phyloP scores from a whole-genome alignment of 2,113 vertebrate genomes.

The Alligator mississippiensis region DNA sequence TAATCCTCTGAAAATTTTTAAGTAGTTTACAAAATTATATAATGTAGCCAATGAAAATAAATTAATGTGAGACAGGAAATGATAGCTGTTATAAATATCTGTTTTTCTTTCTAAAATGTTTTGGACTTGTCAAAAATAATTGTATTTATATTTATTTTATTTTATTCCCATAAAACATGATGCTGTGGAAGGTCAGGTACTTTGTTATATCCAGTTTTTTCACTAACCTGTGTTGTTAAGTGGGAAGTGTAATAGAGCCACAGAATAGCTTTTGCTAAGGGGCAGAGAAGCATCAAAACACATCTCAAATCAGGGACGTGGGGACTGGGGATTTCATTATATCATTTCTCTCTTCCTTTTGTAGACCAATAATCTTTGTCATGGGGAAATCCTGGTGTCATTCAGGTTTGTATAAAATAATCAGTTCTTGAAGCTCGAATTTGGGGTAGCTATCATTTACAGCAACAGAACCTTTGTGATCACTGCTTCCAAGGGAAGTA shows the following conservation, averaged over 20 bases:
- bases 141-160: slow-evolving; percentile 65
- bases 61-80: slow-evolving; percentile 58
- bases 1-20: slow-evolving; percentile 53
- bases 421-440: not conserved
- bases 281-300: slow-evolving; percentile 12
- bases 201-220: slow-evolving; percentile 62
- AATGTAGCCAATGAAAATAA: slow-evolving; percentile 68
- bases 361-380: not conserved
- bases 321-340: slow-evolving; percentile 38
- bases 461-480: too few relatives aligned
- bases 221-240: slow-evolving; percentile 53
- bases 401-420: not conserved
- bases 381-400: slow-evolving; percentile 27
- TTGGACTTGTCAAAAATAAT: slow-evolving; percentile 64
- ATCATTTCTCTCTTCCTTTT: slow-evolving; percentile 46
- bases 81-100: slow-evolving; percentile 59
- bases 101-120: slow-evolving; percentile 68
- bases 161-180: slow-evolving; percentile 66
- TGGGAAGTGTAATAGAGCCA: slow-evolving; percentile 54
- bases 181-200: slow-evolving; percentile 61
- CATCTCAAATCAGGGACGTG: not conserved
- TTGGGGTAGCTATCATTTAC: not conserved
- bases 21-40: slow-evolving; percentile 62
- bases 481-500: too few relatives aligned
- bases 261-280: slow-evolving; percentile 42